These are phyloP conservation scores for Drosophila jambulina DNA, from an alignment of 1,140 invertebrate genomes.

Conservation along the genomic window DNA sequence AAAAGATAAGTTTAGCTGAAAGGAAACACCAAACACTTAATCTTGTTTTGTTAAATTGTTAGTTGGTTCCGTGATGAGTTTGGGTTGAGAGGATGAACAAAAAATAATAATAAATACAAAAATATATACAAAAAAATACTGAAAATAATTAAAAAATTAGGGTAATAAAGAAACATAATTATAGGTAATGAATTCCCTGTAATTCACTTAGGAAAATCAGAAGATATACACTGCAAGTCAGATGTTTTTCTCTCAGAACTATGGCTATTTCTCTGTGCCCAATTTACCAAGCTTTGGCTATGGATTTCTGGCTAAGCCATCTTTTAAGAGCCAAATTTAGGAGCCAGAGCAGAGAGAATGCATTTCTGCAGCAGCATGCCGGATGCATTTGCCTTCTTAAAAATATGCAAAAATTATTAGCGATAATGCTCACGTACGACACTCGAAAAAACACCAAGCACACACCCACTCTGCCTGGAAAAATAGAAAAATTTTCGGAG, in stretches of 20 bases:
- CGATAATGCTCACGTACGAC: conserved; percentile 84
- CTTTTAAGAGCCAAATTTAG: conserved; percentile 25
- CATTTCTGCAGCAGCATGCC: conserved; percentile 54
- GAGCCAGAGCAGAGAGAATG: conserved; percentile 50
- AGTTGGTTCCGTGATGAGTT: background rate
- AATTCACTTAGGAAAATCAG: background rate
- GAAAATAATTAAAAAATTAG: background rate
- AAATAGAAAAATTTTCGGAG: background rate
- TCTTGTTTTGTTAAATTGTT: conserved; percentile 16
- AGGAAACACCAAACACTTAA: conserved; percentile 2
- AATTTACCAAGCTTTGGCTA: background rate
- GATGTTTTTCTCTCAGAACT: background rate
- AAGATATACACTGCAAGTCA: background rate
- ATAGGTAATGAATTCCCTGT: no score
- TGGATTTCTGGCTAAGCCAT: background rate
- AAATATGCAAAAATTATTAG: conserved; percentile 84
- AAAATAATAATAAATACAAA: no score
- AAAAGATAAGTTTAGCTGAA: conserved; percentile 10
- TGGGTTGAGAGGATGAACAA: background rate
- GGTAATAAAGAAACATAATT: no score
- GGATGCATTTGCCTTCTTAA: conserved; percentile 23
- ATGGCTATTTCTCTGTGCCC: background rate
- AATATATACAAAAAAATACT: background rate
- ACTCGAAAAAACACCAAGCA: conserved; percentile 53
- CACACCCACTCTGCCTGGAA: background rate